These are phyloP conservation scores for Tupaia tana DNA, from an alignment of 2,113 vertebrate species.

Conservation along the genomic window DNA sequence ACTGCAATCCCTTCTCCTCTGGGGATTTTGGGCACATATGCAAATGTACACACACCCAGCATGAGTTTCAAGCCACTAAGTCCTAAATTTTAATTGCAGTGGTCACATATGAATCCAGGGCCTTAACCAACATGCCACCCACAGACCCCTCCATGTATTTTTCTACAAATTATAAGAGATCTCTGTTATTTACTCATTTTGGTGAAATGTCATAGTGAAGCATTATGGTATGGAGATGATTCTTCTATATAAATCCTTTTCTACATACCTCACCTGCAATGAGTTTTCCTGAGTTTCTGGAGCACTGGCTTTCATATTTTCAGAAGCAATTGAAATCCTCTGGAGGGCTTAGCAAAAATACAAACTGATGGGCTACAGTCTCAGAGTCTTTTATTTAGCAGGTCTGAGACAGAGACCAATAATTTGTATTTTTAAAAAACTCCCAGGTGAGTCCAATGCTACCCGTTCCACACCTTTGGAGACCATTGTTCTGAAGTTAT, in stretches of 20 bases:
- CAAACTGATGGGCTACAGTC: background rate
- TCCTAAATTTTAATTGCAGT: too few species aligned
- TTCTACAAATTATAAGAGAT: background rate
- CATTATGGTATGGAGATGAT: background rate
- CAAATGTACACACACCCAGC: too few species aligned
- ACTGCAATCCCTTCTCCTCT: too few species aligned
- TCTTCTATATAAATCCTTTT: background rate
- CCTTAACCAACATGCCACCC: too few species aligned
- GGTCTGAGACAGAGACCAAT: background rate
- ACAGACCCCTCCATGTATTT: background rate
- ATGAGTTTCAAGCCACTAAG: too few species aligned
- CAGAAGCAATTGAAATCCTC: background rate
- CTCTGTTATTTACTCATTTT: background rate
- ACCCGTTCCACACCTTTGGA: background rate
- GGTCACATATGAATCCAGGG: too few species aligned
- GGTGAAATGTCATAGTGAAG: background rate
- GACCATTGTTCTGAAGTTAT: background rate
- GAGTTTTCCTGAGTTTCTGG: background rate
- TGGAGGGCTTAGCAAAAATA: background rate
- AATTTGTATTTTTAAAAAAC: background rate
- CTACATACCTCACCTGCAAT: background rate
- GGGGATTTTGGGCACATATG: too few species aligned
- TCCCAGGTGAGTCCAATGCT: background rate
- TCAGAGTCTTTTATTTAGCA: background rate
- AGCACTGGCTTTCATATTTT: conserved; percentile 34